A percentile compares a stretch with the other conserved stretches of the same genome.
Conservation (phyloP, 2,113 vertebrate species). For the Gyps fulvus region DNA sequence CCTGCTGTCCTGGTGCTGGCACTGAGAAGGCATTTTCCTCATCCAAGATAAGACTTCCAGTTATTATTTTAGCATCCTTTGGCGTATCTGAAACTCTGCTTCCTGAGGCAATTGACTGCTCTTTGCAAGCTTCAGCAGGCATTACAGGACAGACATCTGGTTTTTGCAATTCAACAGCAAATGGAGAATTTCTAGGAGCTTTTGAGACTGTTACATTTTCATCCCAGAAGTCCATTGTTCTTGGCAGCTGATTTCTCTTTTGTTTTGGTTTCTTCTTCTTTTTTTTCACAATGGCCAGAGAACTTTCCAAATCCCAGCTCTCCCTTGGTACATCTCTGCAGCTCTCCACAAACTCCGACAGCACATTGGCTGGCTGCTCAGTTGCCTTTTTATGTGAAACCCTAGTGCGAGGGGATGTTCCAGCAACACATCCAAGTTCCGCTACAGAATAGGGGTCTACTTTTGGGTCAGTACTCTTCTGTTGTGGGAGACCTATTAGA, state of each 20-base stretch:
- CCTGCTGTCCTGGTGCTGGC: background rate
- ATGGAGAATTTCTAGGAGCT: background rate
- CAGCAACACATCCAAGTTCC: conserved; percentile 19
- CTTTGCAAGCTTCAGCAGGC: background rate
- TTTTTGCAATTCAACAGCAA: background rate
- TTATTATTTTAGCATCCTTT: background rate
- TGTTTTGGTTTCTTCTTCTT: conserved; percentile 79
- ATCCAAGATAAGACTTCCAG: background rate
- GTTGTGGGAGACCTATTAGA: background rate
- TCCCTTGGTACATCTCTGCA: conserved; percentile 41
- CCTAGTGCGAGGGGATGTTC: conserved; percentile 15
- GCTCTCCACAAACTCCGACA: conserved; percentile 11
- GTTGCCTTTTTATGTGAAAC: conserved; percentile 2
- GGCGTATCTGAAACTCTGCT: background rate
- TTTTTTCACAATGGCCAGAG: conserved; percentile 57
- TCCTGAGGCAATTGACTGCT: background rate
- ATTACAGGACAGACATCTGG: background rate
- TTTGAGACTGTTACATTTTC: background rate
- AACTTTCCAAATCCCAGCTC: conserved; percentile 56
- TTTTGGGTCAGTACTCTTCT: conserved; percentile 54
- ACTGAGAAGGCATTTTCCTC: background rate
- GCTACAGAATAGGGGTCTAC: background rate
- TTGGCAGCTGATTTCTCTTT: conserved; percentile 55
- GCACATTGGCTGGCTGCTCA: background rate
- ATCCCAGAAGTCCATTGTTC: conserved; percentile 40